Evolutionary conservation across 2,888 invertebrate genomes (phyloP).

Genomic region (Amitus sp.): DNA sequence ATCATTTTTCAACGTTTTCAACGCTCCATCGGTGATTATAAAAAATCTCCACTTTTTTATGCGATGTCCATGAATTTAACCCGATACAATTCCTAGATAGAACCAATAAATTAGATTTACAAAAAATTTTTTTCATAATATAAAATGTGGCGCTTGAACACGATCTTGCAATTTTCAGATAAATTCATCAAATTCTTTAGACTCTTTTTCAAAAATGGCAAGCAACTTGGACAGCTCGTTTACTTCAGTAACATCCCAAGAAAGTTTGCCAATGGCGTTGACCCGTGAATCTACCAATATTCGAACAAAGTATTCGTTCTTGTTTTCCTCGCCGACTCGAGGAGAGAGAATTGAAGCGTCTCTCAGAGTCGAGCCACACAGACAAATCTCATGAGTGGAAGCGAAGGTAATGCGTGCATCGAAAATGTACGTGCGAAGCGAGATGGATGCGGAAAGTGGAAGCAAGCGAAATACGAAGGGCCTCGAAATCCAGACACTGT

Average conservation of each 20-base stretch:
- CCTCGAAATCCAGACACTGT: constrained; percentile 10
- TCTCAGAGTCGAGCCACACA: constrained; percentile 8
- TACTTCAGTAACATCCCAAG: constrained; percentile 6
- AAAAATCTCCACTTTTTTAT: too few relatives aligned
- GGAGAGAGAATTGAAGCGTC: constrained; percentile 10
- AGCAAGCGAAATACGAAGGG: constrained; percentile 10
- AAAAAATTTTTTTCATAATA: too few relatives aligned
- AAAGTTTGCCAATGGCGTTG: constrained; percentile 7
- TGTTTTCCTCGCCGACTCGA: constrained; percentile 1
- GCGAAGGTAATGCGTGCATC: constrained; percentile 10
- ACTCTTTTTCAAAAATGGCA: neutral
- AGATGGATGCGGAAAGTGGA: constrained; percentile 5
- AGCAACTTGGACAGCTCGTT: constrained; percentile 7
- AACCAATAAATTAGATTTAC: too few relatives aligned
- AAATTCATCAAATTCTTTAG: too few relatives aligned
- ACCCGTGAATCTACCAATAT: constrained; percentile 5
- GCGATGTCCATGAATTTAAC: too few relatives aligned
- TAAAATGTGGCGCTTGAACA: too few relatives aligned
- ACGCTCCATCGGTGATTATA: too few relatives aligned
- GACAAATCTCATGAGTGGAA: constrained; percentile 9
- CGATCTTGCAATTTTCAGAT: too few relatives aligned
- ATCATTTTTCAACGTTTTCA: too few relatives aligned
- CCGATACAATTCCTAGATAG: too few relatives aligned
- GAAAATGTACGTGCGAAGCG: constrained; percentile 6
- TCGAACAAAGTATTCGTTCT: constrained; percentile 10